Evolutionary conservation across 2,797 vertebrate species (phyloP).

Genomic region (Tamandua tetradactyla): DNA sequence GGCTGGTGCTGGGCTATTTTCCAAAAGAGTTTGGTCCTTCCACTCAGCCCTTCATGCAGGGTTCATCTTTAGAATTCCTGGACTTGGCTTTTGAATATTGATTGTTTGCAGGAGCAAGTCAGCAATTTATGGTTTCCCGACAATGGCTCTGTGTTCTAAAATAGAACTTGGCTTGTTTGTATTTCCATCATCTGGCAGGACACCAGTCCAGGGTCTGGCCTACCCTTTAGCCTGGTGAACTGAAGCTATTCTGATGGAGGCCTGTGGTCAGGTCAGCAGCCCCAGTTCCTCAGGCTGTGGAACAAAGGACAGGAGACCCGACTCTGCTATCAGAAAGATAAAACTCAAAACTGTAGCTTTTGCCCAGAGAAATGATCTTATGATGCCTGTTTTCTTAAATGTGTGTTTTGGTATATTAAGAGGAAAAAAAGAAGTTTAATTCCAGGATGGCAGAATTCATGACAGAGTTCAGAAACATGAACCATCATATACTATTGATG

Average conservation of each 20-base stretch:
- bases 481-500: background rate
- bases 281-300: background rate
- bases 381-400: background rate
- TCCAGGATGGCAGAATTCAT: background rate
- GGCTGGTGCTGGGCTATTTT: background rate
- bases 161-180: constrained; percentile 60
- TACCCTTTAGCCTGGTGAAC: constrained; percentile 35
- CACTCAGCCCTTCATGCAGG: background rate
- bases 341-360: constrained; percentile 46
- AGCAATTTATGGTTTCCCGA: constrained; percentile 74
- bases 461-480: background rate
- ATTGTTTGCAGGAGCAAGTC: constrained; percentile 69
- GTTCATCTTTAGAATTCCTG: constrained; percentile 70
- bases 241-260: constrained; percentile 49
- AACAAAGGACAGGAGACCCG: constrained; percentile 26
- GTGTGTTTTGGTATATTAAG: background rate
- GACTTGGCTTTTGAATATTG: constrained; percentile 55
- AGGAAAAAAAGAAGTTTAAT: constrained; percentile 20
- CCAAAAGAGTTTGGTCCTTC: constrained; percentile 14
- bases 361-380: background rate
- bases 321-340: constrained; percentile 14
- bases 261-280: constrained; percentile 47
- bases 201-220: constrained; percentile 28
- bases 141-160: constrained; percentile 70
- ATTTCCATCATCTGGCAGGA: constrained; percentile 49